phyloP scores from a whole-genome alignment of 2,113 vertebrate genomes.

The Oryzias celebensis region DNA sequence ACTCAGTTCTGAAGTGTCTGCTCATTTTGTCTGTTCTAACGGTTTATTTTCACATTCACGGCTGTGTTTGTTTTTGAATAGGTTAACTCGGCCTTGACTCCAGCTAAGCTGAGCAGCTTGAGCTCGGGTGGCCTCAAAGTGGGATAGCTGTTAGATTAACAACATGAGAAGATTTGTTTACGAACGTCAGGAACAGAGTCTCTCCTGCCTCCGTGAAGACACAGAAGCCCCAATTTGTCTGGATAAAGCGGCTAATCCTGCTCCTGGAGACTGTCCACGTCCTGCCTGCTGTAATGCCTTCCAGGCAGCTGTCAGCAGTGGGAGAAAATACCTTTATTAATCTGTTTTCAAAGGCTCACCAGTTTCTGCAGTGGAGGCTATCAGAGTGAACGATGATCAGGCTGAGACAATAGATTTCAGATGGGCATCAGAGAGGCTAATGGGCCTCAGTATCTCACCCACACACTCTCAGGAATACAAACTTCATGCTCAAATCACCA shows the following conservation, averaged over 20 bases:
- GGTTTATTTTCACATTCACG: conserved; percentile 69
- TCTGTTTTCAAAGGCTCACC: conserved; percentile 66
- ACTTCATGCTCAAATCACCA: conserved; percentile 1
- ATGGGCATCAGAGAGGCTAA: conserved; percentile 51
- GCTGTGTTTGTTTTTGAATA: conserved; percentile 69
- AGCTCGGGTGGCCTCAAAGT: conserved; percentile 53
- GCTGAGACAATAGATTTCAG: conserved; percentile 53
- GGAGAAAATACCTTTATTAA: conserved; percentile 63
- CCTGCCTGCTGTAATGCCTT: conserved; percentile 55
- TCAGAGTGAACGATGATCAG: conserved; percentile 50
- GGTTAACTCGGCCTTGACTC: conserved; percentile 62
- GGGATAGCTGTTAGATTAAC: conserved; percentile 36
- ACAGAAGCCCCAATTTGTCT: conserved; percentile 63
- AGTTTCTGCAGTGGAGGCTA: conserved; percentile 47
- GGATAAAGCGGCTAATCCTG: conserved; percentile 62
- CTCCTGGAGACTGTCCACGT: conserved; percentile 49
- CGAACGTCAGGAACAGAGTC: conserved; percentile 36
- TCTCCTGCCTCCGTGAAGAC: conserved; percentile 36
- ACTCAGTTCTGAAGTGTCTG: background rate
- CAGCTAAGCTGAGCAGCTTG: background rate
- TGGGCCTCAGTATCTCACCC: conserved; percentile 34
- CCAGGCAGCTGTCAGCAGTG: conserved; percentile 54
- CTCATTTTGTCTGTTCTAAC: conserved; percentile 30
- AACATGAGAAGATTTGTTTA: conserved; percentile 53
- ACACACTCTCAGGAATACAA: conserved; percentile 9